Evolutionary conservation across 1,140 invertebrate genomes (phyloP).

Genomic region (Panulirus ornatus): DNA sequence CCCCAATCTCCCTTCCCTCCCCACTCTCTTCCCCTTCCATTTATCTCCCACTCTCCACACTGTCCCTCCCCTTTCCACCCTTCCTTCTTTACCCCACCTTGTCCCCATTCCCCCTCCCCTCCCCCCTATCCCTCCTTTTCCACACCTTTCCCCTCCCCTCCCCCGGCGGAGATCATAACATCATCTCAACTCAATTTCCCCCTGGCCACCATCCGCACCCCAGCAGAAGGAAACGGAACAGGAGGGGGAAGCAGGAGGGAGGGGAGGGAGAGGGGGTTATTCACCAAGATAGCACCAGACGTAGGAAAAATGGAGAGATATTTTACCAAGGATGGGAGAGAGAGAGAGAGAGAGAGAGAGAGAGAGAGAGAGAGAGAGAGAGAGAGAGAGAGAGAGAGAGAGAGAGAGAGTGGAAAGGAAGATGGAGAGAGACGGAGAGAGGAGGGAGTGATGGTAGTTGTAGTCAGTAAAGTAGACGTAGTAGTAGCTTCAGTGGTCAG

Average conservation of each 20-base stretch:
- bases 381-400: constrained; percentile 15
- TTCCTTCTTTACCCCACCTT: background rate
- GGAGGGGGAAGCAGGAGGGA: background rate
- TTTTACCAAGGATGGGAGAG: background rate
- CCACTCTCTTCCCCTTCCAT: background rate
- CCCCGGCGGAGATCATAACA: constrained; percentile 49
- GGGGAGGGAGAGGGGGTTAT: too few species aligned
- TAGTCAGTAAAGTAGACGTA: too few species aligned
- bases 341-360: constrained; percentile 34
- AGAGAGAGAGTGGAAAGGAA: background rate
- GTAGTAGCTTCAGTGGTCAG: too few species aligned
- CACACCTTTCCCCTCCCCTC: constrained; percentile 22
- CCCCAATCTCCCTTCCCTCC: too few species aligned
- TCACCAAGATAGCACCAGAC: background rate
- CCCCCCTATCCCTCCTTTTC: background rate
- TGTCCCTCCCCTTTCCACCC: background rate
- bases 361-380: constrained; percentile 40
- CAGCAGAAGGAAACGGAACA: constrained; percentile 14
- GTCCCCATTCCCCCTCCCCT: background rate
- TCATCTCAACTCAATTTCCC: constrained; percentile 64
- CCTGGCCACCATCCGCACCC: constrained; percentile 12
- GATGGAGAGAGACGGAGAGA: background rate
- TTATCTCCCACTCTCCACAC: background rate
- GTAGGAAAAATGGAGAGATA: background rate
- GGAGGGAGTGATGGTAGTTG: background rate